A percentile compares a stretch with the other conserved stretches of the same genome.
Evolutionary conservation across 2,888 invertebrate genomes (phyloP).

Genomic region (Rhingia campestris): DNA sequence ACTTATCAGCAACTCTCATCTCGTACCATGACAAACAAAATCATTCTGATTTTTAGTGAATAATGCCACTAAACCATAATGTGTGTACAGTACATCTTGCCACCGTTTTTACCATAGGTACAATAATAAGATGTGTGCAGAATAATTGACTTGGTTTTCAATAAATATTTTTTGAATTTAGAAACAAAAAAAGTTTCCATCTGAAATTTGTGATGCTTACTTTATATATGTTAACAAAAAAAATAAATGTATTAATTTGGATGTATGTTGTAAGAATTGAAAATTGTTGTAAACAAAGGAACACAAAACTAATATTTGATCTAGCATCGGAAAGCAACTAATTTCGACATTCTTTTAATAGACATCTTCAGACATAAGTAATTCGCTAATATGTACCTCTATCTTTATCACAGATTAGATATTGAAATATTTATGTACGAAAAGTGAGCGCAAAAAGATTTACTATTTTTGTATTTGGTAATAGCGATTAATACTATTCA

Average conservation of each 20-base stretch:
- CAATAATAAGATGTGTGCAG: no score
- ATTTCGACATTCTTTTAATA: conserved; percentile 52
- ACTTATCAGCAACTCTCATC: no score
- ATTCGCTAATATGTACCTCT: conserved; percentile 36
- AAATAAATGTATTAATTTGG: conserved; percentile 46
- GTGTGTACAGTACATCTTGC: no score
- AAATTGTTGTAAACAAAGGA: conserved; percentile 46
- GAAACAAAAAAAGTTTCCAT: conserved; percentile 20
- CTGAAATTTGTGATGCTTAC: conserved; percentile 29
- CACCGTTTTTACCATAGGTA: no score
- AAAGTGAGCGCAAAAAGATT: conserved; percentile 3
- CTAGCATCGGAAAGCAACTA: conserved; percentile 42
- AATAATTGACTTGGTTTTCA: background rate
- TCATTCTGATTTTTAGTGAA: no score
- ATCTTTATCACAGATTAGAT: background rate
- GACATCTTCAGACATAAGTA: conserved; percentile 46
- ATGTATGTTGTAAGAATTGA: conserved; percentile 63
- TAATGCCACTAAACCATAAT: no score
- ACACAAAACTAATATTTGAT: conserved; percentile 32
- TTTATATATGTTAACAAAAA: conserved; percentile 66
- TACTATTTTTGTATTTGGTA: conserved; percentile 29
- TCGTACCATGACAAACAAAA: no score
- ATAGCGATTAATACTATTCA: conserved; percentile 27
- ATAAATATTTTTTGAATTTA: background rate
- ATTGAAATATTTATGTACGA: conserved; percentile 1